Evolutionary conservation across 2,113 vertebrate species (phyloP).

Genomic region (Anguilla japonica): DNA sequence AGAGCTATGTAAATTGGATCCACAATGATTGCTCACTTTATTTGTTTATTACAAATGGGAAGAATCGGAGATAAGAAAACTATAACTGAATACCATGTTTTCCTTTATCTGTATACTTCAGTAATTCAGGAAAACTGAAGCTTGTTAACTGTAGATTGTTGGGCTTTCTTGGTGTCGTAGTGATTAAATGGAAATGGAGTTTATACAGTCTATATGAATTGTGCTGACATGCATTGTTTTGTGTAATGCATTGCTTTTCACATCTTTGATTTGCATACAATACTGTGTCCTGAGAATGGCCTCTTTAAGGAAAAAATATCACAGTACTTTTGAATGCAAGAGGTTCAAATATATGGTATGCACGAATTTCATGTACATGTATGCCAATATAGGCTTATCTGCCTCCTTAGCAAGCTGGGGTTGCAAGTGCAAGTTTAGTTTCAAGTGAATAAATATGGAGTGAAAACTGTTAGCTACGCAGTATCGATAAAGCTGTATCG

Average conservation of each 20-base stretch:
- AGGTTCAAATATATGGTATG: not conserved
- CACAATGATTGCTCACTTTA: not conserved
- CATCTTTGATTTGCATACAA: slow-evolving; percentile 25
- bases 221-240: slow-evolving; percentile 46
- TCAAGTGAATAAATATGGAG: too few species aligned
- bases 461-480: too few species aligned
- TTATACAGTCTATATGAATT: slow-evolving; percentile 47
- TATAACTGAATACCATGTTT: slow-evolving; percentile 33
- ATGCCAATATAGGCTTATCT: not conserved
- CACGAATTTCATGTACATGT: not conserved
- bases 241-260: slow-evolving; percentile 51
- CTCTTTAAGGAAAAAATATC: not conserved
- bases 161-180: slow-evolving; percentile 41
- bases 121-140: slow-evolving; percentile 36
- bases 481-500: too few species aligned
- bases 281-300: not conserved
- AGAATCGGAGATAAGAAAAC: not conserved
- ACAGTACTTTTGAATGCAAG: not conserved
- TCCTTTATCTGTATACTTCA: slow-evolving; percentile 21
- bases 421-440: too few species aligned
- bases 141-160: slow-evolving; percentile 55
- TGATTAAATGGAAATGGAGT: slow-evolving; percentile 58
- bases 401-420: not conserved
- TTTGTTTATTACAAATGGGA: not conserved
- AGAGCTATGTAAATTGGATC: not conserved